phyloP scores from a whole-genome alignment of 2,888 invertebrate species.

The Eristalis arbustorum region DNA sequence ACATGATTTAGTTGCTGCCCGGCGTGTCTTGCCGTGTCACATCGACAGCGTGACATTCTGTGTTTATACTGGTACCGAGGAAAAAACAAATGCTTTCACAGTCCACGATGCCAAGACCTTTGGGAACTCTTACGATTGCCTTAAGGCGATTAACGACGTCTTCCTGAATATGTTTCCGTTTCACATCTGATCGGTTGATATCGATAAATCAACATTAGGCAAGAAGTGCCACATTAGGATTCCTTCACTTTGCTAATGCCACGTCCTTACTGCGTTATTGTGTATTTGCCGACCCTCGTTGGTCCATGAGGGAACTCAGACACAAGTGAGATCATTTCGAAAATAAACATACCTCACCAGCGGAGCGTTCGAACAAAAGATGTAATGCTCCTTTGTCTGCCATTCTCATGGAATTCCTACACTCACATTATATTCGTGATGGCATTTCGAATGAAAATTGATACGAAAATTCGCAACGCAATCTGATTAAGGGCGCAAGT shows the following conservation, averaged over 20 bases:
- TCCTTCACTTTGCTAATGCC: conserved; percentile 1
- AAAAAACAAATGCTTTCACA: too few relatives aligned
- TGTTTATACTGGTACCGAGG: too few relatives aligned
- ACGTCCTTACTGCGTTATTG: not conserved
- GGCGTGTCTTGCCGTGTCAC: too few relatives aligned
- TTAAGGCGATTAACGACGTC: not conserved
- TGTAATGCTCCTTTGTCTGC: conserved; percentile 13
- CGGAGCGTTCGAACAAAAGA: not conserved
- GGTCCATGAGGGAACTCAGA: conserved; percentile 7
- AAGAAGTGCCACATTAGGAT: conserved; percentile 10
- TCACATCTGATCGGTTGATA: not conserved
- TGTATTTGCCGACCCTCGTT: conserved; percentile 5
- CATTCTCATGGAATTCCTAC: not conserved
- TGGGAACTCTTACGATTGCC: not conserved
- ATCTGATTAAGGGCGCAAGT: conserved; percentile 21
- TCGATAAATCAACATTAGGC: conserved; percentile 39
- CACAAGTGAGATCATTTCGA: conserved; percentile 6
- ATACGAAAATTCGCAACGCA: conserved; percentile 27
- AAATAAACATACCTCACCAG: conserved; percentile 14
- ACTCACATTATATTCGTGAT: not conserved
- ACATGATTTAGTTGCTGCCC: too few relatives aligned
- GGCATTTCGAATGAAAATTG: not conserved
- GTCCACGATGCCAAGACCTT: too few relatives aligned
- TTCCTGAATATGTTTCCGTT: not conserved
- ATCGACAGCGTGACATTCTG: too few relatives aligned